These are phyloP conservation scores for Drosophila equinoxialis DNA, from an alignment of 1,140 invertebrate species.

Conservation along the genomic window DNA sequence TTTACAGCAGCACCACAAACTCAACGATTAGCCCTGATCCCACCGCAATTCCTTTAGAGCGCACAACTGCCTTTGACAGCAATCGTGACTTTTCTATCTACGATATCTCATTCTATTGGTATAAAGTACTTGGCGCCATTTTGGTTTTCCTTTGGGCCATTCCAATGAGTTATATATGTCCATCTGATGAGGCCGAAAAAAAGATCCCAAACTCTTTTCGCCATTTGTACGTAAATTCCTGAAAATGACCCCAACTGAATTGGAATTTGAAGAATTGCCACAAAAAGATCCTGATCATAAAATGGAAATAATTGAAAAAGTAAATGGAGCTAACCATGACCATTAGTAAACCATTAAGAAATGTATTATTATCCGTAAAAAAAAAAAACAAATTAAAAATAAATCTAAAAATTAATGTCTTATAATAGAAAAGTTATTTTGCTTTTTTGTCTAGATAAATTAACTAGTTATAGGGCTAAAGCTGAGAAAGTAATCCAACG, in stretches of 20 bases:
- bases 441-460: no score
- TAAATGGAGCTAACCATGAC: conserved; percentile 17
- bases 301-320: conserved; percentile 26
- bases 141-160: conserved; percentile 86
- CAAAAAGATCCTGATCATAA: conserved; percentile 43
- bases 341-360: conserved; percentile 2
- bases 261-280: conserved; percentile 66
- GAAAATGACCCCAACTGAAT: conserved; percentile 1
- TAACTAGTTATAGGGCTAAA: no score
- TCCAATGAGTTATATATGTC: conserved; percentile 82
- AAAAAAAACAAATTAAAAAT: not conserved
- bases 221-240: conserved; percentile 59
- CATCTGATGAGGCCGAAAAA: conserved; percentile 51
- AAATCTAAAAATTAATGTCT: no score
- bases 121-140: conserved; percentile 86
- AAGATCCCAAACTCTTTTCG: conserved; percentile 67
- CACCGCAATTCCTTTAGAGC: conserved; percentile 2
- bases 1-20: conserved; percentile 32
- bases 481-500: no score
- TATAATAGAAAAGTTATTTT: no score
- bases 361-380: not conserved
- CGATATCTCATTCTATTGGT: conserved; percentile 86
- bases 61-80: conserved; percentile 68
- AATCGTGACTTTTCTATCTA: conserved; percentile 84
- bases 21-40: conserved; percentile 20